Conservation (phyloP, 1,140 invertebrate genomes). For the Thrips palmi region DNA sequence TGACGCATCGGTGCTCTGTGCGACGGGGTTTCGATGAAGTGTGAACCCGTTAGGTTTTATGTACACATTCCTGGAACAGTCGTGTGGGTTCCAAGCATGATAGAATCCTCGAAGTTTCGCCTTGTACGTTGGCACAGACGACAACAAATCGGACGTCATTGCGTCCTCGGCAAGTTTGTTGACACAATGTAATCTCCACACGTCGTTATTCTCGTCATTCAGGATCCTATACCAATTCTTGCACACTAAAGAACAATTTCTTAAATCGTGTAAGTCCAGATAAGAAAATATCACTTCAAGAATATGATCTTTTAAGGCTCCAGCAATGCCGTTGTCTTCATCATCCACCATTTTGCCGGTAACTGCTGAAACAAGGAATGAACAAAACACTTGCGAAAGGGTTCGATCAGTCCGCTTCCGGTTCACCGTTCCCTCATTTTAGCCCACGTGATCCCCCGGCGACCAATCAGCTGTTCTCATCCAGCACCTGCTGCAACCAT, state of each 20-base stretch:
- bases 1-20: slow-evolving; percentile 94
- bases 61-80: slow-evolving; percentile 93
- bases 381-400: too few relatives aligned
- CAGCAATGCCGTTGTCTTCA: slow-evolving; percentile 16
- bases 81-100: slow-evolving; percentile 93
- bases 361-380: slow-evolving; percentile 6
- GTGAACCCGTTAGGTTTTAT: slow-evolving; percentile 96
- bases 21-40: slow-evolving; percentile 89
- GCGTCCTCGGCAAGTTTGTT: slow-evolving; percentile 77
- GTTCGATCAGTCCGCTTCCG: too few relatives aligned
- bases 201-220: slow-evolving; percentile 85
- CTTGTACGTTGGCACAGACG: slow-evolving; percentile 79
- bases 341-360: slow-evolving; percentile 21
- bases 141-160: slow-evolving; percentile 78
- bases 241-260: slow-evolving; percentile 81
- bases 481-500: slow-evolving; percentile 26
- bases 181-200: slow-evolving; percentile 84
- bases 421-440: too few relatives aligned
- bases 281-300: slow-evolving; percentile 90
- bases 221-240: slow-evolving; percentile 83
- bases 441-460: not conserved
- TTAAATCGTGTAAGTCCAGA: slow-evolving; percentile 66
- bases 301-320: slow-evolving; percentile 48
- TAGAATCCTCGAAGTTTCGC: slow-evolving; percentile 84
- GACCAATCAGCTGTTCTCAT: slow-evolving; percentile 31